These are phyloP conservation scores for Vidua chalybeata DNA, from an alignment of 2,113 vertebrate species.

Conservation along the genomic window DNA sequence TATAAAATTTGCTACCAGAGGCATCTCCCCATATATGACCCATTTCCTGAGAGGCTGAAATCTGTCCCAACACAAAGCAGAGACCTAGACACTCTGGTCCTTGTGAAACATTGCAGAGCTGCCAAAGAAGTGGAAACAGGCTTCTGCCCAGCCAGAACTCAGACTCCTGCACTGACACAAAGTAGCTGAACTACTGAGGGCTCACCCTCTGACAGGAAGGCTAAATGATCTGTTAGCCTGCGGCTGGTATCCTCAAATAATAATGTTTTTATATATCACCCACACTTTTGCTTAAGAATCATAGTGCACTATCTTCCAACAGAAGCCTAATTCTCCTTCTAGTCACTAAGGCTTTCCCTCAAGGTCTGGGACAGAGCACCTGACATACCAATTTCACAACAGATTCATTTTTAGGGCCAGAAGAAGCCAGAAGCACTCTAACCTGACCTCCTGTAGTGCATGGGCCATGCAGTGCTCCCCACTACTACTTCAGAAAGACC, in stretches of 20 bases:
- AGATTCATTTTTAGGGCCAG: neutral
- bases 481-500: neutral
- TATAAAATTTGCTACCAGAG: neutral
- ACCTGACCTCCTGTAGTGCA: neutral
- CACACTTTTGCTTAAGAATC: neutral
- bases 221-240: neutral
- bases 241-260: neutral
- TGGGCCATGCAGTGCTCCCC: rapidly evolving
- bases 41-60: neutral
- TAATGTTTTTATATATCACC: neutral
- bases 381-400: neutral
- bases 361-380: neutral
- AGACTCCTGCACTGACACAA: neutral
- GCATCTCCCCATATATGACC: neutral
- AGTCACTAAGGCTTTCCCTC: neutral
- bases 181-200: rapidly evolving
- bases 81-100: rapidly evolving
- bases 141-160: neutral
- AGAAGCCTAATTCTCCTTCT: neutral
- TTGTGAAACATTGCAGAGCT: neutral
- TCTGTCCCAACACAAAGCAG: rapidly evolving
- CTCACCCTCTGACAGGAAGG: neutral
- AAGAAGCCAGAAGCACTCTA: neutral
- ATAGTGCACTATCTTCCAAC: neutral
- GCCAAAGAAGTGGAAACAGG: neutral